Conservation (phyloP, 2,888 invertebrate species). For the Sialis fuliginosa region DNA sequence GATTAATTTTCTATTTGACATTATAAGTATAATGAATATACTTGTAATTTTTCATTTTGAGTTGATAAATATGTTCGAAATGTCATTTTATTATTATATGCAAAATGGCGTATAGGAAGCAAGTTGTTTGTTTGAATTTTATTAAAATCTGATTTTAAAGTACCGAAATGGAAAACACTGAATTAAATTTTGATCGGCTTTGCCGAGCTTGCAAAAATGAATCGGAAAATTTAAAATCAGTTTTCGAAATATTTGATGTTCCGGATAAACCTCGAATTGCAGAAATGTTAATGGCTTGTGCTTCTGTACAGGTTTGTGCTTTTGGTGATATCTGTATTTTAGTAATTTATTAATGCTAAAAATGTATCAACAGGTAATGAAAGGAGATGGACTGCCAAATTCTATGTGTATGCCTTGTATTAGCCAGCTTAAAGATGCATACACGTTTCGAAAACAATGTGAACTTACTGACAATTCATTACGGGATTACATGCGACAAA, state of each 20-base stretch:
- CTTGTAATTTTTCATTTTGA: no score
- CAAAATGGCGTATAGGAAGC: no score
- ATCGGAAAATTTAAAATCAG: conserved; percentile 19
- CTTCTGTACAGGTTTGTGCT: conserved; percentile 3
- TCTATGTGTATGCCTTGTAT: conserved; percentile 2
- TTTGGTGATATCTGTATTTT: not conserved
- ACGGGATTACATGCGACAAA: not conserved
- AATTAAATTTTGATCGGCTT: conserved; percentile 20
- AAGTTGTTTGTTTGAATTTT: no score
- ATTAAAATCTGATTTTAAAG: no score
- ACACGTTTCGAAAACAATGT: conserved; percentile 4
- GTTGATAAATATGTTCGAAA: no score
- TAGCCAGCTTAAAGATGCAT: not conserved
- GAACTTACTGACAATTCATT: conserved; percentile 3
- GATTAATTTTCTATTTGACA: no score
- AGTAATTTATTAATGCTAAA: not conserved
- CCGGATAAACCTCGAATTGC: conserved; percentile 8
- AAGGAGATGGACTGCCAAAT: conserved; percentile 3
- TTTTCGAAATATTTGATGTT: conserved; percentile 20
- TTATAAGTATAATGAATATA: no score
- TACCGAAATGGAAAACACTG: conserved; percentile 16
- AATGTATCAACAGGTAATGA: not conserved
- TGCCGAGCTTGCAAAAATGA: conserved; percentile 25
- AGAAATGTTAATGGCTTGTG: conserved; percentile 5
- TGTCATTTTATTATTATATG: no score